These are phyloP conservation scores for Palloptera scutellata DNA, from an alignment of 2,888 invertebrate genomes.

Conservation along the genomic window DNA sequence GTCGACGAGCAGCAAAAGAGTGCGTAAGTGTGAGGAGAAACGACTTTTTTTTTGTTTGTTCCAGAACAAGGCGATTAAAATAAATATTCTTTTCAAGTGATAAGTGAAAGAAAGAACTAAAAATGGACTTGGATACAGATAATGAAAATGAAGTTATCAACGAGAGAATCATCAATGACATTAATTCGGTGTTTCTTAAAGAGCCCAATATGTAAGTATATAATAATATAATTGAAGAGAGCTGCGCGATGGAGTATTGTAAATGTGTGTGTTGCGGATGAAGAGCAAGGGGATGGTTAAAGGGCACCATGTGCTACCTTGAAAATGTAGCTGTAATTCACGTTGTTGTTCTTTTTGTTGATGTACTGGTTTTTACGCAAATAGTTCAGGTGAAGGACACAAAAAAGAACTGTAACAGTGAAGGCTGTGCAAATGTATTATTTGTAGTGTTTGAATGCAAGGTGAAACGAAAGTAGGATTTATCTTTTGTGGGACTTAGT, in stretches of 20 bases:
- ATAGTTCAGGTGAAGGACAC: too few species aligned
- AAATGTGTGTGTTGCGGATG: background rate
- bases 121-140: constrained; percentile 51
- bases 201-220: constrained; percentile 79
- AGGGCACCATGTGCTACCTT: too few species aligned
- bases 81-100: background rate
- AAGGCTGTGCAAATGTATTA: too few species aligned
- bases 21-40: background rate
- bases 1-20: background rate
- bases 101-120: background rate
- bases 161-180: constrained; percentile 82
- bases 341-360: too few species aligned
- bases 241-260: background rate
- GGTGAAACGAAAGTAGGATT: too few species aligned
- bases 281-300: too few species aligned
- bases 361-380: too few species aligned
- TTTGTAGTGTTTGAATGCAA: too few species aligned
- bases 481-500: too few species aligned
- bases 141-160: constrained; percentile 76
- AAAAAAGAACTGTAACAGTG: too few species aligned
- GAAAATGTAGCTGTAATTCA: too few species aligned
- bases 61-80: constrained; percentile 7
- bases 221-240: background rate
- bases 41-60: background rate
- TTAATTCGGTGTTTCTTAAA: constrained; percentile 77